These are phyloP conservation scores for Drosophila hawaiiensis DNA, from an alignment of 2,888 invertebrate species.

Conservation along the genomic window DNA sequence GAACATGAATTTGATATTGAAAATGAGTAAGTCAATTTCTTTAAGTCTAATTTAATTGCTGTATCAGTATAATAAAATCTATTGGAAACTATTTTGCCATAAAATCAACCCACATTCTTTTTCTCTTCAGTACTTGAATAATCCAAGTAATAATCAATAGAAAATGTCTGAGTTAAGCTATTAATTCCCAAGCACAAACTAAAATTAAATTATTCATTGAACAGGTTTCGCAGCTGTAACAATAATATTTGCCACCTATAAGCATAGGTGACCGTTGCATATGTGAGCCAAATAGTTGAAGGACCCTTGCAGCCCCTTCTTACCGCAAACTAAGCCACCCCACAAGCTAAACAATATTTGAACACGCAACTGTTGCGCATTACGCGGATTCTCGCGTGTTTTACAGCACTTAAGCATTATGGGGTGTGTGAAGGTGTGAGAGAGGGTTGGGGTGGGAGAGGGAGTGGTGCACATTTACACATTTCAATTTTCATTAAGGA, in stretches of 20 bases:
- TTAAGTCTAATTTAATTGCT: background rate
- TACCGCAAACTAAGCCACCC: background rate
- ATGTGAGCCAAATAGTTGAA: background rate
- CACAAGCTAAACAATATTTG: slow-evolving; percentile 16
- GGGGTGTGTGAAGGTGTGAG: background rate
- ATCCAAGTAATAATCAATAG: background rate
- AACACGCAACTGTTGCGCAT: slow-evolving; percentile 68
- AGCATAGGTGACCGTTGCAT: background rate
- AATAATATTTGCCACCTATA: background rate
- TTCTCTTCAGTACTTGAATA: background rate
- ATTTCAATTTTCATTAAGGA: slow-evolving; percentile 43
- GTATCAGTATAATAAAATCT: background rate
- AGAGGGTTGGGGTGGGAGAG: too few relatives aligned
- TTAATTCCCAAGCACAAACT: background rate
- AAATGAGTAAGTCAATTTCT: background rate
- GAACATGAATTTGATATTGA: background rate
- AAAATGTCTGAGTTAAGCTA: background rate
- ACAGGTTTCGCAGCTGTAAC: background rate
- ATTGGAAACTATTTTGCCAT: background rate
- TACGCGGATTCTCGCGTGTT: slow-evolving; percentile 47
- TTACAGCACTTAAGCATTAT: slow-evolving; percentile 23
- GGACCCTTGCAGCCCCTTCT: background rate
- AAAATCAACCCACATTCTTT: background rate
- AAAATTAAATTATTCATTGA: background rate
- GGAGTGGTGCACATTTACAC: slow-evolving; percentile 11